Base-by-base conservation (phyloP, 2,113 vertebrate species). In the Pangasianodon hypophthalmus region DNA sequence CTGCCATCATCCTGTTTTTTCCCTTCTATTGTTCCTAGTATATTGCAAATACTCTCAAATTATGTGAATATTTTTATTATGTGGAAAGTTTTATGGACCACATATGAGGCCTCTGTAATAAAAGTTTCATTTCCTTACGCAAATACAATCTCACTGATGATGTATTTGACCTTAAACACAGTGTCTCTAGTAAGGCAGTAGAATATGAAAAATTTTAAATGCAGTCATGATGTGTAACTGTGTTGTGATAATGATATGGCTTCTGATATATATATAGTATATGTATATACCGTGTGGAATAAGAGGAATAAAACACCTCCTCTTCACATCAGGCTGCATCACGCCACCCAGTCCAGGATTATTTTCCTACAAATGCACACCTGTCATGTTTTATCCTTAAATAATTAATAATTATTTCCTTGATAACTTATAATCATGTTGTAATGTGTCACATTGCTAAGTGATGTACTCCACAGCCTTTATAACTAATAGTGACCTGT, bases 11-110 rank as follows among this genome's bases (percentile, higher is more conserved):
- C 21, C 14, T 88, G 16, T 32, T 82, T 24, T 44, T 9, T n/a
- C 6, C 29, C 29, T 50, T 82, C 48, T 16, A 50, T 67, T 50
- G 41, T 82, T 41, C 75, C 13, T 54, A 64, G 73, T 50, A 5
- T 48, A 81, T 81, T 50, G 58, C 56, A 24, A 88, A 64, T 79
- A 37, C 13, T 41, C 48, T 67, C 32, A 82, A 69, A 88, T n/a
- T 67, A n/a, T 88, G n/a, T 60, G 73, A 80, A 62, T 46, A 60
- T 64, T 79, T 87, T 79, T 46, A 80, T 60, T 79, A 58, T 80
- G 41, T 32, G 41, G 8, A 64, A n/a, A 50, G 29, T 62, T 75
- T 58, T 88, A 58, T 37, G 58, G 58, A 32, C 87, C 10, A 2
- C 2, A 18, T 87, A 82, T 52, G 19, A 62, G 4, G 29, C 14